A percentile compares a stretch with the other conserved stretches of the same genome.
Conservation (phyloP, 2,797 vertebrate species). For the Muraenolepis orangiensis region DNA sequence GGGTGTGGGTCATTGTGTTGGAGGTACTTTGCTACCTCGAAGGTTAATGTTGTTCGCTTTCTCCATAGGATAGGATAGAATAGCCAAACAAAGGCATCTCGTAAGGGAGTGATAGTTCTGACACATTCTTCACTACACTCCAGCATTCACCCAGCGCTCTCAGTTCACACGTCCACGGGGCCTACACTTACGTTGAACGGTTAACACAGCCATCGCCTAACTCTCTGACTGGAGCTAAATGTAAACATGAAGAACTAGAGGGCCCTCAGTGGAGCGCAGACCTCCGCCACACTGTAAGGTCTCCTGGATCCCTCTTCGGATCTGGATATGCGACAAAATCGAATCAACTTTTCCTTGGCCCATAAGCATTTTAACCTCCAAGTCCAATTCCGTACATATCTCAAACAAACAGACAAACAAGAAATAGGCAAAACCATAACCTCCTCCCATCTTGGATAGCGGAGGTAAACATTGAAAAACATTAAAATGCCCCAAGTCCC, state of each 20-base stretch:
- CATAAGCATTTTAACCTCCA: too few relatives aligned
- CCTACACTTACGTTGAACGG: constrained; percentile 32
- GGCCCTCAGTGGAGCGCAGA: too few relatives aligned
- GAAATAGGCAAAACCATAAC: too few relatives aligned
- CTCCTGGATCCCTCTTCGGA: too few relatives aligned
- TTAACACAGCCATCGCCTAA: neutral
- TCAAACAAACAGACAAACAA: too few relatives aligned
- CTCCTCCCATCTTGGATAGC: too few relatives aligned
- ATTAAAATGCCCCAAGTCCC: neutral
- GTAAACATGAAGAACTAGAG: neutral
- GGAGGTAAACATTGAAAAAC: too few relatives aligned
- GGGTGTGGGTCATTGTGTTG: constrained; percentile 10
- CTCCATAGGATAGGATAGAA: constrained; percentile 41
- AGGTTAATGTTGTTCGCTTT: constrained; percentile 30
- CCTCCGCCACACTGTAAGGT: too few relatives aligned
- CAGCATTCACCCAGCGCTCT: constrained; percentile 39
- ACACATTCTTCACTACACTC: constrained; percentile 44
- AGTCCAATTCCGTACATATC: too few relatives aligned
- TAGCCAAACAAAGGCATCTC: constrained; percentile 46
- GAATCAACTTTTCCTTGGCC: too few relatives aligned
- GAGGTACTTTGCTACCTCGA: constrained; percentile 5
- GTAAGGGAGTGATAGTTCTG: constrained; percentile 33
- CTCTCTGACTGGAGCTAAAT: too few relatives aligned
- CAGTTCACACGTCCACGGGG: constrained; percentile 45
- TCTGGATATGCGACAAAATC: too few relatives aligned